Conservation (phyloP, 2,113 vertebrate genomes). For the Recurvirostra avosetta region DNA sequence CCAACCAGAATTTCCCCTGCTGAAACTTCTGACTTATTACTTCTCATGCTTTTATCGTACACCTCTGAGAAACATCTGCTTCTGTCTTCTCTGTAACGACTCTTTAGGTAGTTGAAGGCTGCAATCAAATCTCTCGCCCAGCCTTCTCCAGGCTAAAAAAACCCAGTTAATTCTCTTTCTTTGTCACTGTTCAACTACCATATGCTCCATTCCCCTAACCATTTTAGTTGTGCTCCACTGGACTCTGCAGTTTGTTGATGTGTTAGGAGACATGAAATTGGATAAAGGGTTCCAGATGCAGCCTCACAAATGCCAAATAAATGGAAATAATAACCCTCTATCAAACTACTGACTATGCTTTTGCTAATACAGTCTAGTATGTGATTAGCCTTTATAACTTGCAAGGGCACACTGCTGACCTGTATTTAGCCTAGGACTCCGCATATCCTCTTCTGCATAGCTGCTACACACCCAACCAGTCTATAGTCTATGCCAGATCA, state of each 20-base stretch:
- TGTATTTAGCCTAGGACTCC: neutral
- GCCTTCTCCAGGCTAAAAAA: neutral
- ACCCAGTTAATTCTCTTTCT: neutral
- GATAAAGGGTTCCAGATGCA: neutral
- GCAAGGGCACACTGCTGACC: neutral
- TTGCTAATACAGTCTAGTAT: neutral
- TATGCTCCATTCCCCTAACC: neutral
- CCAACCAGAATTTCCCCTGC: neutral
- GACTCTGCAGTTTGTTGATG: neutral
- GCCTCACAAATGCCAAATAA: neutral
- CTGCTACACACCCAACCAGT: neutral
- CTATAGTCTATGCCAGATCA: accelerated
- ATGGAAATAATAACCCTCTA: neutral
- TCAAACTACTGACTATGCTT: neutral
- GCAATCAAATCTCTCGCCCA: neutral
- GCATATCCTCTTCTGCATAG: neutral
- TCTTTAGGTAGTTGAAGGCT: neutral
- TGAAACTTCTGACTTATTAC: neutral
- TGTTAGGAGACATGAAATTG: neutral
- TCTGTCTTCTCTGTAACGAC: neutral
- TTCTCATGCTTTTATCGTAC: neutral
- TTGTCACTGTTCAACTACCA: neutral
- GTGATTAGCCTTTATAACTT: neutral
- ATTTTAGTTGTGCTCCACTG: neutral
- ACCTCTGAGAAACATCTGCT: neutral